A percentile compares a stretch with the other conserved stretches of the same genome.
Conservation (phyloP, 2,888 invertebrate genomes). For the Cryptops parisi region DNA sequence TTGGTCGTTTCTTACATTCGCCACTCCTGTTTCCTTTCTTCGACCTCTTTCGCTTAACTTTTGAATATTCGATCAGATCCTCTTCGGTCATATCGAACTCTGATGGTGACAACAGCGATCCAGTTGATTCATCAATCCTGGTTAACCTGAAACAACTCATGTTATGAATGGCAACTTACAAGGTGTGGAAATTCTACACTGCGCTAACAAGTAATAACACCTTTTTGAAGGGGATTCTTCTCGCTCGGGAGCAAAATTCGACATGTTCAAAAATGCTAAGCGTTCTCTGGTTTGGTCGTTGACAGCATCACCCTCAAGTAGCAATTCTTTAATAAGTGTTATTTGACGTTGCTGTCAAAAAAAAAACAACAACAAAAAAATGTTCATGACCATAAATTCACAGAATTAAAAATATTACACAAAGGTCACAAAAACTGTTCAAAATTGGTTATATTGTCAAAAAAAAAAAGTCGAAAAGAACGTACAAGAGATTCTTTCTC, state of each 20-base stretch:
- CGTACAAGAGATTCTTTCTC: slow-evolving; percentile 44
- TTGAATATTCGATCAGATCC: slow-evolving; percentile 44
- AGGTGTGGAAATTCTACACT: no score
- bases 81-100: slow-evolving; percentile 74
- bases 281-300: slow-evolving; percentile 69
- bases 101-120: slow-evolving; percentile 59
- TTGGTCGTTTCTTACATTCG: slow-evolving; percentile 23
- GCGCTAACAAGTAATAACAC: background rate
- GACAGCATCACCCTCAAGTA: slow-evolving; percentile 51
- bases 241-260: no score
- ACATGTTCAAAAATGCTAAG: slow-evolving; percentile 51
- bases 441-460: no score
- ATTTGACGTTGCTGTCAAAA: slow-evolving; percentile 52
- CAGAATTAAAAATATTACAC: no score
- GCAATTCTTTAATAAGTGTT: slow-evolving; percentile 53
- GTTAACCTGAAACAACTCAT: slow-evolving; percentile 24
- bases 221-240: background rate
- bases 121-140: slow-evolving; percentile 34
- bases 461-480: no score
- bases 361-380: slow-evolving; percentile 16
- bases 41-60: background rate
- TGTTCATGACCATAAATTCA: no score
- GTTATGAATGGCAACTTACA: background rate
- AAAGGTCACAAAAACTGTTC: no score
- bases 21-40: slow-evolving; percentile 13